These are phyloP conservation scores for Coleophora flavipennella DNA, from an alignment of 2,888 invertebrate genomes.

Conservation along the genomic window DNA sequence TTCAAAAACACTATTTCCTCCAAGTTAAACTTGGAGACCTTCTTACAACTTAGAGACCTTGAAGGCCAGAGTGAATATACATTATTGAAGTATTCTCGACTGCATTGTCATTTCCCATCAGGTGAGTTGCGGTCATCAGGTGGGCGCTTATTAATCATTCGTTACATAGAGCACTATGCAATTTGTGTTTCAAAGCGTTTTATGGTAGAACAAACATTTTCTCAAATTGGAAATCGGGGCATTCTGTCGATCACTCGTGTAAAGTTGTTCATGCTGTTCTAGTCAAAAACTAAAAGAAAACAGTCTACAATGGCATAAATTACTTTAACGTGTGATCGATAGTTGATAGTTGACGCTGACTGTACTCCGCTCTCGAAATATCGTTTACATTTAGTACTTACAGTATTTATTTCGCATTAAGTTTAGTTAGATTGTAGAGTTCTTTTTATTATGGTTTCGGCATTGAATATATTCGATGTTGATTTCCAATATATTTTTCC, in stretches of 20 bases:
- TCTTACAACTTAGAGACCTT: no score
- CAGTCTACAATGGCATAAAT: conserved; percentile 2
- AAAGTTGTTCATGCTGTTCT: conserved; percentile 1
- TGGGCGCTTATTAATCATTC: no score
- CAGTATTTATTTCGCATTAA: conserved; percentile 69
- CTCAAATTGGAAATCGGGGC: no score
- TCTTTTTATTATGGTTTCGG: conserved; percentile 26
- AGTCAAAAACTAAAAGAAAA: conserved; percentile 1
- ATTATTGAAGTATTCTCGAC: no score
- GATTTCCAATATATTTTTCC: conserved; percentile 26
- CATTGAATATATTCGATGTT: conserved; percentile 14
- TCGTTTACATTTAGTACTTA: conserved; percentile 48
- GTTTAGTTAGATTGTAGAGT: conserved; percentile 34
- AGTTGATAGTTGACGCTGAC: not conserved
- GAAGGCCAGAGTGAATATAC: no score
- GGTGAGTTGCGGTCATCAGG: no score
- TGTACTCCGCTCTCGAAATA: conserved; percentile 3
- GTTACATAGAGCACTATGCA: no score
- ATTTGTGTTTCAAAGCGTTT: no score
- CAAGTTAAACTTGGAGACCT: no score
- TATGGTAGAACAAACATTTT: no score
- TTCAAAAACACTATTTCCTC: no score
- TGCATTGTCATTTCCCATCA: no score
- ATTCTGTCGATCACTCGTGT: not conserved
- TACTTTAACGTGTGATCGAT: not conserved